A percentile compares a stretch with the other conserved stretches of the same genome.
Evolutionary conservation across 2,888 invertebrate species (phyloP).

Genomic region (Agrochola lychnidis): DNA sequence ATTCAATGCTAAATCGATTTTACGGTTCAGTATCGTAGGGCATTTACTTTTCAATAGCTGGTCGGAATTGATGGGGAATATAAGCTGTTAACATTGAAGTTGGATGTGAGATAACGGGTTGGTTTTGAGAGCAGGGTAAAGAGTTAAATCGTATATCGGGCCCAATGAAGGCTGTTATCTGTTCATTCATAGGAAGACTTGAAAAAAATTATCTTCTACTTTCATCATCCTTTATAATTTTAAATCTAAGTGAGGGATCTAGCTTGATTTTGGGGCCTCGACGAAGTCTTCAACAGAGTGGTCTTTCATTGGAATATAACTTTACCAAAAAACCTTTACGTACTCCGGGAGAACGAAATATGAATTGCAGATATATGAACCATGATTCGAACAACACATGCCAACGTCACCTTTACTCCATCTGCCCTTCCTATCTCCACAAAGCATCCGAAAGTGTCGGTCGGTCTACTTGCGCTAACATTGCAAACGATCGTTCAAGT

Average conservation of each 20-base stretch:
- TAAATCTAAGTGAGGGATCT: too few species aligned
- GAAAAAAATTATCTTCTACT: too few species aligned
- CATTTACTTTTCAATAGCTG: slow-evolving; percentile 54
- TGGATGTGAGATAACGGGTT: slow-evolving; percentile 25
- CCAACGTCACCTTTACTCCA: slow-evolving; percentile 55
- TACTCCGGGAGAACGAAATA: not conserved
- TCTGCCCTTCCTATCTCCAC: slow-evolving; percentile 67
- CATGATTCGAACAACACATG: slow-evolving; percentile 15
- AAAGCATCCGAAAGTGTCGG: slow-evolving; percentile 68
- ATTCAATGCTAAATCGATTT: slow-evolving; percentile 66
- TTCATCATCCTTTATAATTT: not conserved
- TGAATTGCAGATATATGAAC: not conserved
- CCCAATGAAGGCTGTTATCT: not conserved
- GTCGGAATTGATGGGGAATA: slow-evolving; percentile 33
- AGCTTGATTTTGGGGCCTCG: not conserved
- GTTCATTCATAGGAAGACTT: not conserved
- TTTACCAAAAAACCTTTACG: not conserved
- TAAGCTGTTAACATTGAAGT: slow-evolving; percentile 42
- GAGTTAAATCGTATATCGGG: not conserved
- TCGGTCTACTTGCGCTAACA: slow-evolving; percentile 73
- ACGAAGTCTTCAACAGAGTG: not conserved
- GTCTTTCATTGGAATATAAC: not conserved
- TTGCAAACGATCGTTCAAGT: slow-evolving; percentile 82
- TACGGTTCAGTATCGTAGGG: slow-evolving; percentile 50
- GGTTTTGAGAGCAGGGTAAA: slow-evolving; percentile 12